Evolutionary conservation across 2,888 invertebrate species (phyloP), one percentile per base, ranked within the genome.

Genomic region (Apotomis turbidana): DNA sequence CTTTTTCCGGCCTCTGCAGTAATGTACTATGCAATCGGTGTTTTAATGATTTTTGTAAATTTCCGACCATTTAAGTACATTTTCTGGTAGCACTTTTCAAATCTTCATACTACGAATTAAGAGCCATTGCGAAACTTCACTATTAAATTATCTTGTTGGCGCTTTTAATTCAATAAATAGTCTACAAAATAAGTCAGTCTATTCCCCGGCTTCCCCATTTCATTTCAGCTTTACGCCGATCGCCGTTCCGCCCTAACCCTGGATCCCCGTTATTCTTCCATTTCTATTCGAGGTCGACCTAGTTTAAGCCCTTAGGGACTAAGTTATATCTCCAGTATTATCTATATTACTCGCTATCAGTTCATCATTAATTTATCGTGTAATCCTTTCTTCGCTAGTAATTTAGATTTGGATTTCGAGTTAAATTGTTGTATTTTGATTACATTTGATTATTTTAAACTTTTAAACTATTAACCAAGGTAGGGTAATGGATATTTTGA

Each of bases 231-330:
- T 79, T 79, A 79, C 76, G 79, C 78, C 77, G 75, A 75, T 76
- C 73, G 77, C 76, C 78, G 77, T 82, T 83, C 79, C 76, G 76
- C 75, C 74, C 76, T 81, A 76, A 76, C 78, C 77, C 80, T 79
- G 78, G 77, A 81, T 82, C 78, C 82, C 79, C 78, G 76, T 86
- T 83, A 84, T 85, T 83, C 81, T 80, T 79, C 78, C 78, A 81
- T 81, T 82, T 79, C 79, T 80, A 80, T 82, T 81, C 78, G 79
- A 79, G 75, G 79, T 76, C 80, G 85, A 85, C 86, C 87, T 85
- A 85, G 83, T 85, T 88, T 84, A 80, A 78, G 82, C 77, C 80
- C 81, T 64, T 51, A 51, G 73, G 69, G 63, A 58, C 38, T 64
- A 59, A 72, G 46, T 60, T 52, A 68, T 52, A 41, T 60, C 68